Evolutionary conservation across 2,113 vertebrate genomes (phyloP).

Genomic region (Rhea pennata): DNA sequence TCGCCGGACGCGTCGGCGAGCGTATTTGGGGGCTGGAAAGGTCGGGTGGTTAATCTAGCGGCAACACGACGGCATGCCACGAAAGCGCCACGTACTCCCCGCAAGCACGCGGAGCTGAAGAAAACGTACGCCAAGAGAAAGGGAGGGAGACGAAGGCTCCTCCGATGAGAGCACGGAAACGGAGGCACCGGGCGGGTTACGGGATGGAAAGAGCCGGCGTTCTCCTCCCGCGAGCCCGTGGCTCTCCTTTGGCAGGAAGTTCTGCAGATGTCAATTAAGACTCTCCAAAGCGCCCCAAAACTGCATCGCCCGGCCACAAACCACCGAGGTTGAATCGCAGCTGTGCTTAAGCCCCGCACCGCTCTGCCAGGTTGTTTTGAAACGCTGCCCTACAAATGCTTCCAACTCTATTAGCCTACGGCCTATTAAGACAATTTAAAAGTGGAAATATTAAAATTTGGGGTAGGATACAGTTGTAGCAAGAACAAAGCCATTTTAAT

Average conservation of each 20-base stretch:
- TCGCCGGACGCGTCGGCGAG: rapidly evolving
- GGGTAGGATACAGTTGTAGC: neutral
- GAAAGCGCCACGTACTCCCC: neutral
- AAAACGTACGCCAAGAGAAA: neutral
- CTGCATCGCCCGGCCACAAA: neutral
- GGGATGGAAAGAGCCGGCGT: neutral
- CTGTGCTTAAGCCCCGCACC: rapidly evolving
- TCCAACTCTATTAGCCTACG: neutral
- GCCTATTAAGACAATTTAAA: neutral
- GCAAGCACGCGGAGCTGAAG: rapidly evolving
- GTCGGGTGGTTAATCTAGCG: neutral
- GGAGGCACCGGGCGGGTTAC: rapidly evolving
- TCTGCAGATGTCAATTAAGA: rapidly evolving
- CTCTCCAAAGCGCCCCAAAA: neutral
- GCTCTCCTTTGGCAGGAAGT: neutral
- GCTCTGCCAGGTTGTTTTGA: neutral
- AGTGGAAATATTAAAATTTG: neutral
- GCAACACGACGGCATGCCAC: neutral
- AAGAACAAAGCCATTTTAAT: neutral
- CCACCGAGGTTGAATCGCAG: rapidly evolving
- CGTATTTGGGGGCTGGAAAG: neutral
- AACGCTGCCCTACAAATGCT: neutral
- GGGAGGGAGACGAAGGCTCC: rapidly evolving
- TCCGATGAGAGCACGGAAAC: neutral
- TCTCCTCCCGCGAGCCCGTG: neutral